Percentiles rank a stretch among this genome's conserved stretches.
phyloP scores from a whole-genome alignment of 2,888 invertebrate species.

The Cephonodes hylas region DNA sequence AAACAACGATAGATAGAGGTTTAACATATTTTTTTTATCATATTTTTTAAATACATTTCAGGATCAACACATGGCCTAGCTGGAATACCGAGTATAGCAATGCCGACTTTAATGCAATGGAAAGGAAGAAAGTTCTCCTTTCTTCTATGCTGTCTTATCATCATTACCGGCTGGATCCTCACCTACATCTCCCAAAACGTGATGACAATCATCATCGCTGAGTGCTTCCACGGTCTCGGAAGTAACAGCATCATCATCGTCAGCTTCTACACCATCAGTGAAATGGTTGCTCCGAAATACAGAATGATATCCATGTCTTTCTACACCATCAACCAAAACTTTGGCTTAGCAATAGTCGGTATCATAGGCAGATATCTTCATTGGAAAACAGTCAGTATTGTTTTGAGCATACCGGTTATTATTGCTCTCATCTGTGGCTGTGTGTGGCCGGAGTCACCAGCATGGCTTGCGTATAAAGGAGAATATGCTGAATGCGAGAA shows the following conservation, averaged over 20 bases:
- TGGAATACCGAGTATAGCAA: slow-evolving; percentile 30
- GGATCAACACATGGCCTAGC: slow-evolving; percentile 31
- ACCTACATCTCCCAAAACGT: slow-evolving; percentile 19
- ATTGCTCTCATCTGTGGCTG: slow-evolving; percentile 17
- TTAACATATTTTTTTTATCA: background rate
- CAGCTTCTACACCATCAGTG: background rate
- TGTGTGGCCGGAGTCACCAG: slow-evolving; percentile 29
- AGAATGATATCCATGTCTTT: slow-evolving; percentile 12
- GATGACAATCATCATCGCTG: slow-evolving; percentile 21
- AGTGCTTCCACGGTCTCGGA: slow-evolving; percentile 29
- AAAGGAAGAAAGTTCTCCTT: slow-evolving; percentile 29
- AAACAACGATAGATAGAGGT: background rate
- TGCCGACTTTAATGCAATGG: slow-evolving; percentile 30
- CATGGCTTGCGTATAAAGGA: slow-evolving; percentile 29
- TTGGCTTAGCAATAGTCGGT: slow-evolving; percentile 21
- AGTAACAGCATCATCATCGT: slow-evolving; percentile 22
- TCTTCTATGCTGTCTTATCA: slow-evolving; percentile 24
- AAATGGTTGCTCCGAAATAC: background rate
- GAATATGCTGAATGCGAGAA: slow-evolving; percentile 20
- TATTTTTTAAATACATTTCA: slow-evolving; percentile 9
- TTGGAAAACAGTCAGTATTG: slow-evolving; percentile 24
- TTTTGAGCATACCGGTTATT: slow-evolving; percentile 19
- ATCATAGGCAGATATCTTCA: slow-evolving; percentile 23
- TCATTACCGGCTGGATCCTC: slow-evolving; percentile 26
- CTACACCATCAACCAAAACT: slow-evolving; percentile 19